phyloP scores from a whole-genome alignment of 2,888 invertebrate genomes.

The Glyphotaelius pellucidus region DNA sequence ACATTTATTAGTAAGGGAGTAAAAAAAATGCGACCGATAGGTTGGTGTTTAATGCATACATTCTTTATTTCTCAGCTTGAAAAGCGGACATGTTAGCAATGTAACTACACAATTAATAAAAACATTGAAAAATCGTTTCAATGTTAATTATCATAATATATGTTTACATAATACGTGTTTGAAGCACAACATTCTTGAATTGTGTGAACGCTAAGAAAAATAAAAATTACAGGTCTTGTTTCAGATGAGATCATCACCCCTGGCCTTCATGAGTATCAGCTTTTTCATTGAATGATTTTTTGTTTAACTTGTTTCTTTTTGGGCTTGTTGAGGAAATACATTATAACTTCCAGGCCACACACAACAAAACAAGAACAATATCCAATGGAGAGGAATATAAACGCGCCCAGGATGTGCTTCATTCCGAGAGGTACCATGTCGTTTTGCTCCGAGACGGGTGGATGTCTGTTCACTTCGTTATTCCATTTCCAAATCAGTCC shows the following conservation, averaged over 20 bases:
- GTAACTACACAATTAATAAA: background rate
- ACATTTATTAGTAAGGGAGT: too few relatives aligned
- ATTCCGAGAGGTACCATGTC: slow-evolving; percentile 72
- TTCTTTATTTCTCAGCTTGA: too few relatives aligned
- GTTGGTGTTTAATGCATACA: background rate
- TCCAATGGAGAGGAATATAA: slow-evolving; percentile 75
- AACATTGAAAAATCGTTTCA: background rate
- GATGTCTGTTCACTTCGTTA: slow-evolving; percentile 72
- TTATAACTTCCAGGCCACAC: slow-evolving; percentile 67
- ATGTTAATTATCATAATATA: background rate
- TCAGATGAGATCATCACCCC: background rate
- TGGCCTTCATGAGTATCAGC: background rate
- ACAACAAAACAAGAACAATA: slow-evolving; percentile 71
- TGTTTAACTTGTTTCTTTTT: background rate
- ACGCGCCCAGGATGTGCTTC: slow-evolving; percentile 75
- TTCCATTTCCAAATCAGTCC: slow-evolving; percentile 77
- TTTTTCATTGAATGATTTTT: background rate
- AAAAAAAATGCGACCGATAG: too few relatives aligned
- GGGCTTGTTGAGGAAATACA: background rate
- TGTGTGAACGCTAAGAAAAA: background rate
- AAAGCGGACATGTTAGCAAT: background rate
- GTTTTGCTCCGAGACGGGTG: slow-evolving; percentile 68
- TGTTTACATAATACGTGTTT: background rate
- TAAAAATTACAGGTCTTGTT: background rate
- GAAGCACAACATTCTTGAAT: background rate